Percentiles rank a stretch among this genome's conserved stretches.
These are phyloP conservation scores for Chrysotoxum bicinctum DNA, from an alignment of 2,888 invertebrate species.

Conservation along the genomic window DNA sequence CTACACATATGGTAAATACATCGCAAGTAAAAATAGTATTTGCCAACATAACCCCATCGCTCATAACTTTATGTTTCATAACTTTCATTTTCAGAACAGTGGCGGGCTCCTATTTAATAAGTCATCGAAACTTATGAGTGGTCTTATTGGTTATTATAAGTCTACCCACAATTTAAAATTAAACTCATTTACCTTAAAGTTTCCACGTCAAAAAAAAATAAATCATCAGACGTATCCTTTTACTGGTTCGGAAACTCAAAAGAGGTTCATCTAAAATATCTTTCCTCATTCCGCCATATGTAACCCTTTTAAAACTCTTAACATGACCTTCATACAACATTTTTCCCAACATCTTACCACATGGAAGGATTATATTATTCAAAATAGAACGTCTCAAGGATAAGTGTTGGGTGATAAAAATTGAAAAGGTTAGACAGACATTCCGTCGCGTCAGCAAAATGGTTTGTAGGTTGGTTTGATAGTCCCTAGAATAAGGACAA, in stretches of 20 bases:
- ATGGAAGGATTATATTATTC: slow-evolving; percentile 56
- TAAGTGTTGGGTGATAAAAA: slow-evolving; percentile 36
- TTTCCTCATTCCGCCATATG: background rate
- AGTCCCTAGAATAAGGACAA: slow-evolving; percentile 27
- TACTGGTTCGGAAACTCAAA: background rate
- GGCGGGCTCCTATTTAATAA: background rate
- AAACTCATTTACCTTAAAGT: background rate
- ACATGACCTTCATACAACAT: slow-evolving; percentile 30
- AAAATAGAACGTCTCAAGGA: slow-evolving; percentile 62
- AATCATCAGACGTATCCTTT: background rate
- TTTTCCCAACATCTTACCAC: slow-evolving; percentile 30
- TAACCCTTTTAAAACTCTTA: background rate
- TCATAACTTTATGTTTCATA: too few species aligned
- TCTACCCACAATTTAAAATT: too few species aligned
- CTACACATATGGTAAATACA: too few species aligned
- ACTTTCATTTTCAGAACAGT: too few species aligned
- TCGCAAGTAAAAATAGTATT: too few species aligned
- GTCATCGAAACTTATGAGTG: background rate
- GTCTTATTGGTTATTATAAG: background rate
- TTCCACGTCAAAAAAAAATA: background rate
- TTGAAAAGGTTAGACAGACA: slow-evolving; percentile 62
- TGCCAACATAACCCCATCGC: too few species aligned
- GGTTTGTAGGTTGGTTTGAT: slow-evolving; percentile 17
- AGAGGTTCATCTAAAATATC: background rate
- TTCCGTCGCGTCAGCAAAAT: slow-evolving; percentile 44